Base-by-base conservation (phyloP, 2,797 vertebrate genomes). In the Ambastaia sidthimunki region DNA sequence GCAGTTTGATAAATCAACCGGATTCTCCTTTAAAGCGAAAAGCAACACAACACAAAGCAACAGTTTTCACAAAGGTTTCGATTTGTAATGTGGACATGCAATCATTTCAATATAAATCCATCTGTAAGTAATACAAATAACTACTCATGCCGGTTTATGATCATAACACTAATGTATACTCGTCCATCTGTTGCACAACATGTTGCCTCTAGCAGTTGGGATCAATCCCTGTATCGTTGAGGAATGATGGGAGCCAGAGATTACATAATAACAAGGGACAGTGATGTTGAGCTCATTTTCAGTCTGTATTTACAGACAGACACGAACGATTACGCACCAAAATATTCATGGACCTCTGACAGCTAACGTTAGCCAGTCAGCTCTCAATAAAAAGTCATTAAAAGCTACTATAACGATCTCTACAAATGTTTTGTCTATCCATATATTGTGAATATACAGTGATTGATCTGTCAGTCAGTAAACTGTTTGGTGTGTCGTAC, bases 321-420 rank as follows among this genome's bases (percentile, higher is more conserved):
- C 48, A 52, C 55, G 19, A 63, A 18, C 37, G 44, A 37, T 4
- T 6, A 37, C 47, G 41, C 13, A 70, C 11, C 41, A 47, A 44
- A 67, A 47, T 57, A 68, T 3, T 48, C 7, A 31, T 7, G 5
- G 16, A 52, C 55, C 48, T 71, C 28, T 52, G 21, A 3, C 3
- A 54, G 68, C 68, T 52, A 78, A 65, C 21, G 59, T 55, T 78
- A 78, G 67, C 44, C 25, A 4, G 41, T 63, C 71, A 71, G 76
- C 76, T 37, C 67, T 68, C 25, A n/a, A n/a, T n/a, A n/a, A n/a
- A n/a, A n/a, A n/a, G n/a, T n/a, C 10, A 10, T 15, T 13, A 25
- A 59, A 74, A 28, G 7, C 25, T 65, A 21, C 7, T 41, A n/a
- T n/a, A 12, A 1, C 37, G 12, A 21, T 3, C 11, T 4, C 13